Evolutionary conservation across 2,888 invertebrate species (phyloP), one percentile per base, ranked within the genome.

Genomic region (Blastobasis adustella): DNA sequence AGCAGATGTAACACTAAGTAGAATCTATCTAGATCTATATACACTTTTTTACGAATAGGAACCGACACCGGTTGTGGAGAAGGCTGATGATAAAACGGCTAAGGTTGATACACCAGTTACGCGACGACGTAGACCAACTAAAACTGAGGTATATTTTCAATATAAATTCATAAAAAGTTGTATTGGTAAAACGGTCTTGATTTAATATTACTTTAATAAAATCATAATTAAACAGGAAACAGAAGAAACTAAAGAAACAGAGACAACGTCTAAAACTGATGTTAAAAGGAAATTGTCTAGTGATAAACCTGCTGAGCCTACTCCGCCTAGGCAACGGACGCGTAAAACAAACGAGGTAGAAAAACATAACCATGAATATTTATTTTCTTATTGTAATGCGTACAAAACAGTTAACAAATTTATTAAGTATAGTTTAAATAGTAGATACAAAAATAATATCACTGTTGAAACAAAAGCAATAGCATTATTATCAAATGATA

Each of bases 1-100:
- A 42, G 4, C 44, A 37, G 23, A 45, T 23, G 7, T 45, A 7
- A 41, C 41, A 41, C 41, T 7, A 41, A 23, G 23, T 6, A 45
- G 7, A 5, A 45, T 23, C 10, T 46, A 46, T 46, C 38, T 23
- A 10, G 4, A 23, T 4, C 47, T 42, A 10, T 42, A 10, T 45
- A 46, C 10, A 51, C 39, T 51, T 37, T 10, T 40, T 49, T 10
- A 36, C 61, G 64, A 58, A 51, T 79, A 84, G 83, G 79, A 76
- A 66, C 50, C 63, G 10, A 68, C 23, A 1, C 23, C 59, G 52
- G 62, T 71, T 56, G 77, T 65, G 10, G 61, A 67, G 46, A 74
- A 77, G 63, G 68, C 76, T 8, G 76, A 76, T 67, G 72, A 67
- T 62, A 79, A 76, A 42, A 42, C 42, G 56, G 58, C 69, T 57